A percentile compares a stretch with the other conserved stretches of the same genome.
Conservation (phyloP, 2,113 vertebrate genomes). For the Malurus alboscapulatus region DNA sequence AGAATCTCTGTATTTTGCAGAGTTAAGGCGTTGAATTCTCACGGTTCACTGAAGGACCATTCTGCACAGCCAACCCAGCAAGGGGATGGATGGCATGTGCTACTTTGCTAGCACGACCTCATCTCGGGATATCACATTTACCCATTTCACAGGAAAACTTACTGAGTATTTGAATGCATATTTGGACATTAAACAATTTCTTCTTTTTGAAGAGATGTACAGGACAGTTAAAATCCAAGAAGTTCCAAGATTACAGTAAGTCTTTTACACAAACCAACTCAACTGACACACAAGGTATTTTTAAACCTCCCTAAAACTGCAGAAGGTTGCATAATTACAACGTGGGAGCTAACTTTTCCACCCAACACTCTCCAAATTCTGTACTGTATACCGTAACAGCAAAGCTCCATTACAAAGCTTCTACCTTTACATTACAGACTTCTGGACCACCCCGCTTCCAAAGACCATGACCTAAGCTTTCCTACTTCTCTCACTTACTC, state of each 20-base stretch:
- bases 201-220: not conserved
- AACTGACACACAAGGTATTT: not conserved
- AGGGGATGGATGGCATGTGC: not conserved
- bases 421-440: not conserved
- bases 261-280: not conserved
- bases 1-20: not conserved
- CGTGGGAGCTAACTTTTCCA: constrained; percentile 16
- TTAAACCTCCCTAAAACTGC: not conserved
- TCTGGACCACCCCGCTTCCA: not conserved
- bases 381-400: not conserved
- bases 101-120: not conserved
- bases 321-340: not conserved
- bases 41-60: not conserved
- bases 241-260: not conserved
- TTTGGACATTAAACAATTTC: not conserved
- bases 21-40: not conserved
- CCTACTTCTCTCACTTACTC: not conserved
- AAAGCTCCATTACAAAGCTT: not conserved
- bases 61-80: not conserved
- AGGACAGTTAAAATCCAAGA: not conserved
- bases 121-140: not conserved
- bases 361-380: not conserved
- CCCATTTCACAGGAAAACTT: not conserved
- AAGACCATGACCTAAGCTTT: not conserved
- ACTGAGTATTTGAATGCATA: not conserved